Percentiles rank a stretch among this genome's conserved stretches.
Conservation (phyloP, 2,797 vertebrate genomes). For the Intellagama lesueurii region DNA sequence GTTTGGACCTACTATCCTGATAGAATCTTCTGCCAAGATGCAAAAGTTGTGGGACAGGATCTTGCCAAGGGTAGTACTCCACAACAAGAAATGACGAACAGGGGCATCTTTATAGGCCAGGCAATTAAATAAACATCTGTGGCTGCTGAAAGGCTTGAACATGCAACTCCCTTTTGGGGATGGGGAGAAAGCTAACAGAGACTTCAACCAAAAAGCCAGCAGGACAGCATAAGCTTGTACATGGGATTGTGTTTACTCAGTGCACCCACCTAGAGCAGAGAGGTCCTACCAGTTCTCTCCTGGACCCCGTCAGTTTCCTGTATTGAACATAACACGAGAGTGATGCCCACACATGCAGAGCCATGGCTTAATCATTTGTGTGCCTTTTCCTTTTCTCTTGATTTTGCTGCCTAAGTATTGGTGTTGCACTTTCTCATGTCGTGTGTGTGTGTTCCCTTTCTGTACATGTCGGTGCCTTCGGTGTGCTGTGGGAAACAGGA, state of each 20-base stretch:
- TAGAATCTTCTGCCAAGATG: slow-evolving; percentile 34
- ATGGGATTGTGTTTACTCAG: not conserved
- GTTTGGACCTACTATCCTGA: slow-evolving; percentile 36
- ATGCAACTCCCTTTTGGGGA: not conserved
- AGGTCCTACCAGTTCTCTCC: not conserved
- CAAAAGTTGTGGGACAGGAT: not conserved
- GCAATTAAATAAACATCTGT: not conserved
- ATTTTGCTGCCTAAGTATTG: not conserved
- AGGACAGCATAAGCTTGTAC: not conserved
- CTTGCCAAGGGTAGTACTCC: not conserved
- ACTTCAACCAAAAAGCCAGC: not conserved
- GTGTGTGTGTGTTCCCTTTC: not conserved
- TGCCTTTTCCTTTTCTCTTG: not conserved
- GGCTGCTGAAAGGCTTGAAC: not conserved
- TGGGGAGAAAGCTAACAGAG: not conserved
- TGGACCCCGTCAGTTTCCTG: not conserved
- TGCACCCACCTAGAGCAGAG: not conserved
- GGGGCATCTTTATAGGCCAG: not conserved
- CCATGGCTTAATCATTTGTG: not conserved
- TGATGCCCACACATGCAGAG: not conserved
- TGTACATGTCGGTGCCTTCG: not conserved
- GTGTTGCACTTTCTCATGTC: not conserved
- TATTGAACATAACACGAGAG: not conserved
- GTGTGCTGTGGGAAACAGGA: not conserved
- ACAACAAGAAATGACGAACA: not conserved